Evolutionary conservation across 2,113 vertebrate species (phyloP), one percentile per base, ranked within the genome.

Genomic region (Brachyistius frenatus): DNA sequence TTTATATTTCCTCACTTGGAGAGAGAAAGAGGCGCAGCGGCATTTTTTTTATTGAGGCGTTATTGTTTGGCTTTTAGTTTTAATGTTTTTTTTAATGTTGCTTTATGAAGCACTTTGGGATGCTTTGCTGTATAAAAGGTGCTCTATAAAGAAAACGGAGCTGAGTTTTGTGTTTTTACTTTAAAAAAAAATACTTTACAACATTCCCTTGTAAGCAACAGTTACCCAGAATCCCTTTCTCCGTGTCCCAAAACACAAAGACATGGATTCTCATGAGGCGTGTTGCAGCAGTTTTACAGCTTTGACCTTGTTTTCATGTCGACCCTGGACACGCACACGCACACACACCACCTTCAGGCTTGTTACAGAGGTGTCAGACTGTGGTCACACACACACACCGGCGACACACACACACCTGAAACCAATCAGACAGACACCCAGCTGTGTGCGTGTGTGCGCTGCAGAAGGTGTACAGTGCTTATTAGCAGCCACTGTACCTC

Each of bases 281-380:
- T n/a, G 56, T 73, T 81, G 72, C 52, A 57, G 54, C 69, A 30
- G 4, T 53, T 86, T 88, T 87, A 89, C 75, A 66, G 80, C 65
- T 66, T 55, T 81, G 80, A 88, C 78, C 76, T 41, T 46, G 79
- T 72, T 72, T 80, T 68, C 62, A 81, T 73, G 73, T 84, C 54
- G 83, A 23, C 47, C 80, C 52, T 35, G 36, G 44, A 11, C 41
- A 16, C 52, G 11, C 55, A 23, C 56, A 15, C 63, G 33, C 46
- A 41, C 35, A 65, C 70, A 13, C 58, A 23, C 7, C 30, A 31
- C 55, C 53, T 37, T 33, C 14, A 49, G 67, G 31, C 73, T 77
- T 54, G 76, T 86, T 88, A 66, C 77, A 78, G 77, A 84, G 85
- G 89, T 84, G 85, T 91, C 76, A 84, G 76, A 64, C 78, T 75